phyloP scores from a whole-genome alignment of 2,797 vertebrate genomes.

The Eurystomus glaucurus region DNA sequence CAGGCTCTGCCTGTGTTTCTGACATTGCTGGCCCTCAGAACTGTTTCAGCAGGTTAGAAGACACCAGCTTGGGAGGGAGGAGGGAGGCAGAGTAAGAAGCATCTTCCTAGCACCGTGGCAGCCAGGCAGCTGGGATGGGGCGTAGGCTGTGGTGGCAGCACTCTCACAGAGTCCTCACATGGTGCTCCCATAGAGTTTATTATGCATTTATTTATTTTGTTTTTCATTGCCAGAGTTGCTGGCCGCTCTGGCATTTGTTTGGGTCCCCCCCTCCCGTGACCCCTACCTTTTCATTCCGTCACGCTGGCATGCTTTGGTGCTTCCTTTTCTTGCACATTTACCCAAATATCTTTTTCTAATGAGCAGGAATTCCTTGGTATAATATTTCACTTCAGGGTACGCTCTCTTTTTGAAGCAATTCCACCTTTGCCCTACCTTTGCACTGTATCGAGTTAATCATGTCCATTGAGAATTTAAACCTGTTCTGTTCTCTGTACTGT shows the following conservation, averaged over 20 bases:
- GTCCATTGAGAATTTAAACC: slow-evolving; percentile 58
- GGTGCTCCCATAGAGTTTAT: neutral
- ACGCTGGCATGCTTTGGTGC: neutral
- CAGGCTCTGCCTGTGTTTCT: neutral
- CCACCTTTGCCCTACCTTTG: slow-evolving; percentile 70
- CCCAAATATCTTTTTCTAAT: neutral
- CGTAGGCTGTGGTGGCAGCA: neutral
- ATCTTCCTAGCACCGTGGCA: neutral
- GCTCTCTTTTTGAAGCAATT: slow-evolving; percentile 52
- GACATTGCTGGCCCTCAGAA: neutral
- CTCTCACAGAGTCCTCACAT: neutral
- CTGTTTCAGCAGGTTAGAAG: accelerated
- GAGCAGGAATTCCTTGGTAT: neutral
- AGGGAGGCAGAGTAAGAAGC: neutral
- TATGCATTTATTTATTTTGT: neutral
- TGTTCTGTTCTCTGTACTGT: slow-evolving; percentile 44
- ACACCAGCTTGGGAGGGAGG: neutral
- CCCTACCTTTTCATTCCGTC: neutral
- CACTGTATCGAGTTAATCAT: slow-evolving; percentile 50
- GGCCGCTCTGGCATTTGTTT: neutral
- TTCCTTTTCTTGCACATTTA: slow-evolving; percentile 11
- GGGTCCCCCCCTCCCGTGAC: neutral
- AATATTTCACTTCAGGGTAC: slow-evolving; percentile 43
- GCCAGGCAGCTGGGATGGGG: neutral
- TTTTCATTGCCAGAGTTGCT: neutral